Conservation (phyloP, 2,113 vertebrate species). For the Cyanoderma ruficeps region DNA sequence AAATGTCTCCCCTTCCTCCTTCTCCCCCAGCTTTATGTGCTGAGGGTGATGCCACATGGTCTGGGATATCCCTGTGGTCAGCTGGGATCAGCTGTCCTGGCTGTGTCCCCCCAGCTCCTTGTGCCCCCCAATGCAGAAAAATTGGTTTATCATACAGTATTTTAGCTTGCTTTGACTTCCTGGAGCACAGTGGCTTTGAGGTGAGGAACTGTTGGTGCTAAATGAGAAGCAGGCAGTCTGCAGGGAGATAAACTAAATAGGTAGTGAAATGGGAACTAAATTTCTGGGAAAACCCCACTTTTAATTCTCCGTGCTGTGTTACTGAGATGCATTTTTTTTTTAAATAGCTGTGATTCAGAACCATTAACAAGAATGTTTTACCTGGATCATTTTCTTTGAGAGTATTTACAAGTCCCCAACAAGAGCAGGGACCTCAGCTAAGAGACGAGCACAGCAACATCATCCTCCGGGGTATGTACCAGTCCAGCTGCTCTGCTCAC, state of each 20-base stretch:
- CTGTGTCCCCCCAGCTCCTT: not conserved
- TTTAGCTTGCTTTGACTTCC: not conserved
- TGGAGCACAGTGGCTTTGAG: not conserved
- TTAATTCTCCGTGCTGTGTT: not conserved
- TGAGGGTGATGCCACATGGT: fast-evolving
- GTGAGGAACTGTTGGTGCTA: not conserved
- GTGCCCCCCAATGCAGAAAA: not conserved
- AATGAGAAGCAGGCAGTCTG: not conserved
- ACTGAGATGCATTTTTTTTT: not conserved
- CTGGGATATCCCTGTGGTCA: not conserved
- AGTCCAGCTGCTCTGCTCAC: not conserved
- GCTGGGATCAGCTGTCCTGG: not conserved
- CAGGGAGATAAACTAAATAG: not conserved
- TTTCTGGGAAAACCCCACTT: not conserved
- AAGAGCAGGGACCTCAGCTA: not conserved
- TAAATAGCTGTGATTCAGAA: not conserved
- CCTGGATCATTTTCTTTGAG: not conserved
- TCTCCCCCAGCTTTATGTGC: not conserved
- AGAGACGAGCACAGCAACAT: not conserved
- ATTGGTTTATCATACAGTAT: not conserved
- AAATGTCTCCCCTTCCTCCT: not conserved
- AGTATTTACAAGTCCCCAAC: not conserved
- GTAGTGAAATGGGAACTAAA: not conserved
- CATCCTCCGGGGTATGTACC: not conserved
- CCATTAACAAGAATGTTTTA: not conserved